A percentile compares a stretch with the other conserved stretches of the same genome.
Conservation (phyloP, 2,113 vertebrate genomes). For the Amblyornis subalaris region DNA sequence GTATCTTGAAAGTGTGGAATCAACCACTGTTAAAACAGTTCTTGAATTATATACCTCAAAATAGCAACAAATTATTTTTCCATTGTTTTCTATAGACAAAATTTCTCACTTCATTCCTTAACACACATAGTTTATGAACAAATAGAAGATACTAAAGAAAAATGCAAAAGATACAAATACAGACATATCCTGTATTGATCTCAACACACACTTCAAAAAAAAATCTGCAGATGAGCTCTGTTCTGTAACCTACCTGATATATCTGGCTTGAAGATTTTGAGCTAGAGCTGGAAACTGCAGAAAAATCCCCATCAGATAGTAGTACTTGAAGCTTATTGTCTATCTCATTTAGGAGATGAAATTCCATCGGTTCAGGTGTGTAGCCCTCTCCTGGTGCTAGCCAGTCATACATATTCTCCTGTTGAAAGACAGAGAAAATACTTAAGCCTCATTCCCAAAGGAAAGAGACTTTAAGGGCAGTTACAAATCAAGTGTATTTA, state of each 20-base stretch:
- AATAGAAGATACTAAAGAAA: background rate
- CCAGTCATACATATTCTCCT: constrained; percentile 67
- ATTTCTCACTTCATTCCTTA: background rate
- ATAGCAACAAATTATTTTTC: background rate
- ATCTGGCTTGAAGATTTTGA: constrained; percentile 10
- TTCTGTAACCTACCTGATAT: constrained; percentile 54
- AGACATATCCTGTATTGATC: background rate
- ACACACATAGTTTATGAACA: background rate
- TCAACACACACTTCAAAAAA: background rate
- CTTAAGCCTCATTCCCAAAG: background rate
- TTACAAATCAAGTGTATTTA: background rate
- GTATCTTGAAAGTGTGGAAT: background rate
- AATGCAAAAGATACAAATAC: background rate
- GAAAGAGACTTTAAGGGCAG: background rate
- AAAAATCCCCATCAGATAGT: constrained; percentile 52
- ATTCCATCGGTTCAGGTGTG: constrained; percentile 70
- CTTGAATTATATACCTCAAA: background rate
- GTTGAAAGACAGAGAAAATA: background rate
- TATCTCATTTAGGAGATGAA: constrained; percentile 79
- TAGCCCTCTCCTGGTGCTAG: constrained; percentile 79
- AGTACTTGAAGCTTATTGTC: constrained; percentile 78
- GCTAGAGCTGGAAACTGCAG: constrained; percentile 36
- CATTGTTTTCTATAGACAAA: background rate
- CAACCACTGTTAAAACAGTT: background rate
- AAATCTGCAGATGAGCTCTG: background rate